These are phyloP conservation scores for Montipora efflorescens DNA, from an alignment of 64 coral and sea anemone species.

Conservation along the genomic window DNA sequence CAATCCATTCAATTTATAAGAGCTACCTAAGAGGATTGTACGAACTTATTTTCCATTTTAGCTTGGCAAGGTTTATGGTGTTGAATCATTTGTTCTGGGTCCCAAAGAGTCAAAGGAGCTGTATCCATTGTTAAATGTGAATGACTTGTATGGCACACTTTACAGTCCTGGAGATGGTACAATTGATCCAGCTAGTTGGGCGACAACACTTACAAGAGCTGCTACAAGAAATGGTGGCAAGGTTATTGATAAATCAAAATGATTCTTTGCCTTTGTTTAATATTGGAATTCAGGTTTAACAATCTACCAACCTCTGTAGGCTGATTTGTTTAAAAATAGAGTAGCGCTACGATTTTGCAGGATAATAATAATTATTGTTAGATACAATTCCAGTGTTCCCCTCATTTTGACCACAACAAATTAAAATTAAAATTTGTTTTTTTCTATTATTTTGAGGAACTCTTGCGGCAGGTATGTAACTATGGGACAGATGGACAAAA, in stretches of 20 bases:
- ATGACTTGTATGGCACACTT: conserved; percentile 92
- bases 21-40: not conserved
- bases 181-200: conserved; percentile 98
- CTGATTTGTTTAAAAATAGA: too few species aligned
- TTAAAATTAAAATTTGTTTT: too few species aligned
- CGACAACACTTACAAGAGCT: conserved; percentile 82
- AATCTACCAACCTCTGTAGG: too few species aligned
- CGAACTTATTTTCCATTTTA: conserved; percentile 6
- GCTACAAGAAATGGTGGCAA: conserved; percentile 88
- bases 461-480: too few species aligned
- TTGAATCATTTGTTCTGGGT: conserved; percentile 92
- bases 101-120: conserved; percentile 92
- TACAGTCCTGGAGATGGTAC: conserved; percentile 98
- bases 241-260: conserved; percentile 42
- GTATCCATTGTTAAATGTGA: conserved; percentile 96
- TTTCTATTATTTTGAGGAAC: too few species aligned
- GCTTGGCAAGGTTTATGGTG: conserved; percentile 95
- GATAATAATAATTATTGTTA: too few species aligned
- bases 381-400: too few species aligned
- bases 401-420: too few species aligned
- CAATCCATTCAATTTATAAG: not conserved
- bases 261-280: too few species aligned
- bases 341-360: too few species aligned
- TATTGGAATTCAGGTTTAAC: too few species aligned
- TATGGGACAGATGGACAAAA: too few species aligned